These are phyloP conservation scores for Megalops cyprinoides DNA, from an alignment of 2,797 vertebrate genomes.

Conservation along the genomic window DNA sequence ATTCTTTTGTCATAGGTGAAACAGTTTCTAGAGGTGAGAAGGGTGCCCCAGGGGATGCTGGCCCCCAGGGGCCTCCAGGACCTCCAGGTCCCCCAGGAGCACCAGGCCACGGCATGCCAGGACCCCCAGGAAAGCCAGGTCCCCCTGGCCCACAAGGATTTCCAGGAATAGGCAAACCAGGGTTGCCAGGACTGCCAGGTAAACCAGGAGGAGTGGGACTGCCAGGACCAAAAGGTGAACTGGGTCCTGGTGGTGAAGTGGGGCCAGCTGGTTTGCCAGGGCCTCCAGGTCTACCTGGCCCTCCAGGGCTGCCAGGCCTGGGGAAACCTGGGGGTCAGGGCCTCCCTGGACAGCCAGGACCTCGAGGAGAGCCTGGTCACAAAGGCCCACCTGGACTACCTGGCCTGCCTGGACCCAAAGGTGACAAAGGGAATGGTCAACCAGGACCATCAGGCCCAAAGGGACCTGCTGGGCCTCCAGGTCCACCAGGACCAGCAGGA, in stretches of 20 bases:
- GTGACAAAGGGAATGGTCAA: constrained; percentile 85
- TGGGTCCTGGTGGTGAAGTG: constrained; percentile 81
- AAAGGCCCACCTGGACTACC: constrained; percentile 84
- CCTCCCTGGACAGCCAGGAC: constrained; percentile 84
- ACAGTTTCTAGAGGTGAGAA: constrained; percentile 83
- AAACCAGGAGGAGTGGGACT: constrained; percentile 89
- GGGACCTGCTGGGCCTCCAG: constrained; percentile 82
- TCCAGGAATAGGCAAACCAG: constrained; percentile 91
- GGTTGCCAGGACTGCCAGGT: constrained; percentile 92
- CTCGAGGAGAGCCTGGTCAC: constrained; percentile 84
- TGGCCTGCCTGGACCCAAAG: constrained; percentile 83
- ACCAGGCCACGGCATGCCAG: constrained; percentile 86
- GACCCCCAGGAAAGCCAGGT: constrained; percentile 88
- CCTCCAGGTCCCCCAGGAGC: constrained; percentile 79
- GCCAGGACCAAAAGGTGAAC: constrained; percentile 85
- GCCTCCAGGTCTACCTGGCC: constrained; percentile 86
- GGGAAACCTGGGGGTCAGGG: constrained; percentile 86
- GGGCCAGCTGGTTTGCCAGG: constrained; percentile 88
- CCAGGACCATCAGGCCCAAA: constrained; percentile 89
- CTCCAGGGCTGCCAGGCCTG: constrained; percentile 87
- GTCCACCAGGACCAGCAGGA: constrained; percentile 83
- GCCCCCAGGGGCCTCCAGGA: constrained; percentile 85
- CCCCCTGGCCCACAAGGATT: constrained; percentile 83
- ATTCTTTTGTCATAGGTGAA: constrained; percentile 60
- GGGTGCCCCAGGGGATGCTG: constrained; percentile 82